Evolutionary conservation across 2,113 vertebrate species (phyloP).

Genomic region (Centropus unirufus): DNA sequence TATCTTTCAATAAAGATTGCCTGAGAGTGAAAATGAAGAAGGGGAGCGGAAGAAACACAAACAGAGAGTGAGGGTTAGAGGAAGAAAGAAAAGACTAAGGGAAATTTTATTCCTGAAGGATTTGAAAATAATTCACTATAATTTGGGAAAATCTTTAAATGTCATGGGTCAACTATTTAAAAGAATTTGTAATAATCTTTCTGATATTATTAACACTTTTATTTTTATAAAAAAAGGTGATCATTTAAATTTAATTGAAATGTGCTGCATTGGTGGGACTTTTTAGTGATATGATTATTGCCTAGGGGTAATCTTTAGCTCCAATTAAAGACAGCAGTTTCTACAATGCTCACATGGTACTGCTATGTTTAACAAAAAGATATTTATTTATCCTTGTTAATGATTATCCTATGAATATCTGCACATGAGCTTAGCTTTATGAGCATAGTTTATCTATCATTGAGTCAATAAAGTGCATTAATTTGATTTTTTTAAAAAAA

Average conservation of each 20-base stretch:
- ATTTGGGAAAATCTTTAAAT: background rate
- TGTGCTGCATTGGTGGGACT: background rate
- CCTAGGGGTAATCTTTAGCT: background rate
- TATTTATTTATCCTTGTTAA: background rate
- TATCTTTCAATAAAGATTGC: conserved; percentile 36
- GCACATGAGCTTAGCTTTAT: background rate
- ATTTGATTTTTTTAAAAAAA: background rate
- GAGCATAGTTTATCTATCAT: background rate
- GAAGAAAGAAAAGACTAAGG: background rate
- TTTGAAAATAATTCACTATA: background rate
- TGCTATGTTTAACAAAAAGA: background rate
- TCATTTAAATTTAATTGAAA: background rate
- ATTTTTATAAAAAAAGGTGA: background rate
- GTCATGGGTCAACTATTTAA: background rate
- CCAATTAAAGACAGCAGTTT: background rate
- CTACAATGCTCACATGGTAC: background rate
- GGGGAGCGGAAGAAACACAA: background rate
- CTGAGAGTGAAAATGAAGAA: background rate
- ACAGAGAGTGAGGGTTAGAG: background rate
- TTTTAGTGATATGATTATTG: background rate
- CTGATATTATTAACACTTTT: background rate
- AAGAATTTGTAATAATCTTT: background rate
- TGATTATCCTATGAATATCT: background rate
- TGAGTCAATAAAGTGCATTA: background rate
- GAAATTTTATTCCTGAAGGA: background rate